Evolutionary conservation across 2,113 vertebrate species (phyloP).

Genomic region (Thunnus maccoyii): DNA sequence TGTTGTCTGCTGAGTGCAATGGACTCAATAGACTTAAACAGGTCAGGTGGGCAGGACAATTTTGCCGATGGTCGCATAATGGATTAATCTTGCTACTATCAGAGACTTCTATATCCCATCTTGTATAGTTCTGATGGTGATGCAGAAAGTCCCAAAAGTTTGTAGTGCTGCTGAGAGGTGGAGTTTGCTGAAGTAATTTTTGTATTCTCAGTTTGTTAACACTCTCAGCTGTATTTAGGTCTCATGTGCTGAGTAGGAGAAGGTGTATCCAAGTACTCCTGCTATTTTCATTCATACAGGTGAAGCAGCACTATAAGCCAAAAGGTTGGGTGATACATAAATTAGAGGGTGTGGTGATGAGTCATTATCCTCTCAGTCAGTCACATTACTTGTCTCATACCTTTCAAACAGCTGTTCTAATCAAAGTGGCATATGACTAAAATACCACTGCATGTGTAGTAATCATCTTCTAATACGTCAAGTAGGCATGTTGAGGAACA

Average conservation of each 20-base stretch:
- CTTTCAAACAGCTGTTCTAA: slow-evolving; percentile 12
- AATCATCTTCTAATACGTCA: not conserved
- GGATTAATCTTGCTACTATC: no score
- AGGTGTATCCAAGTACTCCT: not conserved
- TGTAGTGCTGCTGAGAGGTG: not conserved
- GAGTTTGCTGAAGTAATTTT: no score
- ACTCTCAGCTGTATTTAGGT: not conserved
- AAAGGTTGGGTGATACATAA: slow-evolving; percentile 1
- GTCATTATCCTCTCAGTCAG: slow-evolving; percentile 21
- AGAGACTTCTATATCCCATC: not conserved
- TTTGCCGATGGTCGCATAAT: no score
- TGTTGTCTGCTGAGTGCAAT: no score
- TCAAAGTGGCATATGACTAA: not conserved
- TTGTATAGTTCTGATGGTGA: not conserved
- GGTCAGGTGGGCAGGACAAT: no score
- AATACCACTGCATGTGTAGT: not conserved
- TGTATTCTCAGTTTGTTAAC: not conserved
- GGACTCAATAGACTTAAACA: no score
- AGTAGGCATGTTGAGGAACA: not conserved
- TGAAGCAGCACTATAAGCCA: not conserved
- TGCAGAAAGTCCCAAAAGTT: not conserved
- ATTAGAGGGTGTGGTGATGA: slow-evolving; percentile 16
- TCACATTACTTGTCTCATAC: slow-evolving; percentile 8
- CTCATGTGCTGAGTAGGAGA: not conserved
- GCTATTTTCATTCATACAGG: not conserved